phyloP scores from a whole-genome alignment of 2,888 invertebrate species.

The Nephrotoma flavescens region DNA sequence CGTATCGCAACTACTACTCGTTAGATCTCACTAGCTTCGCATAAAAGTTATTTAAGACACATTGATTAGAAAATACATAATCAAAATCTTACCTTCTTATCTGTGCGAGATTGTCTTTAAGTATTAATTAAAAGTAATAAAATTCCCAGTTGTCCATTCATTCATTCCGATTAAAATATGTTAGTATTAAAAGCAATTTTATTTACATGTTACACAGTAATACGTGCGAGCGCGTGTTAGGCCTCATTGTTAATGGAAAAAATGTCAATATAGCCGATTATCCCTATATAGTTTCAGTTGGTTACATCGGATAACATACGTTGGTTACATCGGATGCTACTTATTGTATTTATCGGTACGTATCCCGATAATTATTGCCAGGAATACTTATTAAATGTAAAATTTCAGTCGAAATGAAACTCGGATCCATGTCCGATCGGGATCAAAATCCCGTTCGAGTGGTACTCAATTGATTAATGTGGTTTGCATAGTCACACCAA shows the following conservation, averaged over 20 bases:
- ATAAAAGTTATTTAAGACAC: not conserved
- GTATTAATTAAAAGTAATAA: not conserved
- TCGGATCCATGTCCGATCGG: not conserved
- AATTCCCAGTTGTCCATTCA: not conserved
- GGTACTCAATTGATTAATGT: not conserved
- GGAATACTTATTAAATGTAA: not conserved
- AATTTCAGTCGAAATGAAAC: not conserved
- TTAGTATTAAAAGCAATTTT: not conserved
- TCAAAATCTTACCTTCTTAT: not conserved
- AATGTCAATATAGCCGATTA: slow-evolving; percentile 16
- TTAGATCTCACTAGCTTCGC: too few species aligned
- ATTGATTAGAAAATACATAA: not conserved
- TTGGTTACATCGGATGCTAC: slow-evolving; percentile 15
- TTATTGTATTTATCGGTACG: slow-evolving; percentile 11
- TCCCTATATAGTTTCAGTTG: slow-evolving; percentile 18
- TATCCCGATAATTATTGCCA: not conserved
- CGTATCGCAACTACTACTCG: too few species aligned
- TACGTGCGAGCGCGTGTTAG: not conserved
- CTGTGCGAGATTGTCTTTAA: not conserved
- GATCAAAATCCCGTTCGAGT: not conserved
- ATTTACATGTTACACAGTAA: not conserved
- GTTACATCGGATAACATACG: not conserved
- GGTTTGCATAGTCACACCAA: not conserved
- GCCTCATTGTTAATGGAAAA: slow-evolving; percentile 16
- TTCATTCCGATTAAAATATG: not conserved